Conservation (phyloP, 2,797 vertebrate genomes). For the Darevskia mixta region DNA sequence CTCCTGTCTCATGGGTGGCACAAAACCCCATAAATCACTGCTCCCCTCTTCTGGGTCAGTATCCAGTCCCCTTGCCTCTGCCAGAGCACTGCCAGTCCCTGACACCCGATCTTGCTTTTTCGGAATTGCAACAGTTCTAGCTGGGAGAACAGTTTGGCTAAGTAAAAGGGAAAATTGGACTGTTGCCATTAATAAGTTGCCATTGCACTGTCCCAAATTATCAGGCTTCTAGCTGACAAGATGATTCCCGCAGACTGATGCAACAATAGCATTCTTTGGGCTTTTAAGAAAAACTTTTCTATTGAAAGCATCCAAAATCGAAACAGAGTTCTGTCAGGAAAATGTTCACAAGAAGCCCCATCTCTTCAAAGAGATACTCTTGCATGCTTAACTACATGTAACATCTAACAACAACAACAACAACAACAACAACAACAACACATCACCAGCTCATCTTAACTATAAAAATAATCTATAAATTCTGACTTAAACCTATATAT, state of each 20-base stretch:
- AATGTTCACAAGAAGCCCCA: neutral
- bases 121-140: neutral
- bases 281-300: neutral
- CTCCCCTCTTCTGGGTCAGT: too few relatives aligned
- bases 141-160: neutral
- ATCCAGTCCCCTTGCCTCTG: too few relatives aligned
- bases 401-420: too few relatives aligned
- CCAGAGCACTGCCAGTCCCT: too few relatives aligned
- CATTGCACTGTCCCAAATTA: neutral
- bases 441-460: too few relatives aligned
- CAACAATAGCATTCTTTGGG: constrained; percentile 1
- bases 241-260: neutral
- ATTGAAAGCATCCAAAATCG: constrained; percentile 3
- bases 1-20: too few relatives aligned
- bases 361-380: too few relatives aligned
- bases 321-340: neutral
- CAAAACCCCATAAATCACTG: too few relatives aligned
- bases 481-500: too few relatives aligned
- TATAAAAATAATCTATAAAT: too few relatives aligned
- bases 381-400: too few relatives aligned
- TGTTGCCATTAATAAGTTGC: neutral
- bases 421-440: too few relatives aligned
- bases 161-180: neutral
- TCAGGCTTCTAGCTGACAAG: constrained; percentile 31
- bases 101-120: neutral